phyloP scores from a whole-genome alignment of 2,113 vertebrate species.

The Sterrhoptilus dennistouni region DNA sequence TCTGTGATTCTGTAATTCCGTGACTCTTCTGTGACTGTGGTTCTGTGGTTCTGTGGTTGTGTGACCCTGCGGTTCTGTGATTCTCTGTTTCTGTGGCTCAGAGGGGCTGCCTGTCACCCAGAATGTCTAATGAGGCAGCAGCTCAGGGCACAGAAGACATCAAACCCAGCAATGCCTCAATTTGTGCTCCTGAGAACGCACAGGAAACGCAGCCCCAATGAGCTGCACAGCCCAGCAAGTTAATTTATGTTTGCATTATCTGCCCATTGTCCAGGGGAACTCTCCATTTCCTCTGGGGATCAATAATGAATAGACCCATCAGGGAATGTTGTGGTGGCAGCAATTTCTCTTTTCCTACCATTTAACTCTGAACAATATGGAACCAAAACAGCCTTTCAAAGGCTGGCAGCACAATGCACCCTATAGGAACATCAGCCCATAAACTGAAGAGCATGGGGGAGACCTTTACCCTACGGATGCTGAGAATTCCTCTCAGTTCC shows the following conservation, averaged over 20 bases:
- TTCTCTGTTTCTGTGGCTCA: not conserved
- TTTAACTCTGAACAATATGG: constrained; percentile 62
- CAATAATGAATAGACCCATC: constrained; percentile 40
- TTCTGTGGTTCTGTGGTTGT: not conserved
- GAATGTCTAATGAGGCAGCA: not conserved
- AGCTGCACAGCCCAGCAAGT: constrained; percentile 17
- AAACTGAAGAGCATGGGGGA: not conserved
- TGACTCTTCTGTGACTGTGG: too few species aligned
- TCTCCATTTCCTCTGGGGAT: not conserved
- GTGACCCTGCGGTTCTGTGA: not conserved
- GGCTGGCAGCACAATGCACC: not conserved
- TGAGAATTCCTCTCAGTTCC: not conserved
- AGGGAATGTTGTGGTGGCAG: constrained; percentile 37
- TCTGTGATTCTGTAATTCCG: too few species aligned
- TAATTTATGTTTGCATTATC: constrained; percentile 31
- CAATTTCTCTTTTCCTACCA: constrained; percentile 64
- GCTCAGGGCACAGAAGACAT: constrained; percentile 10
- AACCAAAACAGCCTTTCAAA: constrained; percentile 35
- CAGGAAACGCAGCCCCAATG: not conserved
- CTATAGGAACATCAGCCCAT: not conserved
- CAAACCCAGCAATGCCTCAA: not conserved
- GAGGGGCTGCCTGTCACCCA: not conserved
- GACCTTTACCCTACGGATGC: not conserved
- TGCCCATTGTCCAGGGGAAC: constrained; percentile 24
- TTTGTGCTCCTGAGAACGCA: not conserved